Conservation (phyloP, 1,140 invertebrate genomes). For the Rhopalosiphum maidis region DNA sequence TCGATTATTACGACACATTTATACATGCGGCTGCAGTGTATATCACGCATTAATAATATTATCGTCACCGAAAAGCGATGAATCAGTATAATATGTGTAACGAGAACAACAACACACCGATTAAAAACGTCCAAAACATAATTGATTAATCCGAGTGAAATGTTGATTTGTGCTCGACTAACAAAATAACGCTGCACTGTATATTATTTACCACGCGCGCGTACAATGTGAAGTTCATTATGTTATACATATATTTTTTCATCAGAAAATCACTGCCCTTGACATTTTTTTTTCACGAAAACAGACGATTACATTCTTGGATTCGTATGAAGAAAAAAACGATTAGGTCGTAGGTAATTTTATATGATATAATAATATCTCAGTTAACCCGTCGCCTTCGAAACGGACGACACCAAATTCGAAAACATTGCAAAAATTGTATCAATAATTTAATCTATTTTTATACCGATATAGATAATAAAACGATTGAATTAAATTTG, state of each 20-base stretch:
- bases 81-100: constrained; percentile 33
- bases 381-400: not conserved
- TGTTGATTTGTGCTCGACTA: constrained; percentile 13
- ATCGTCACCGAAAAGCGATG: constrained; percentile 39
- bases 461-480: not conserved
- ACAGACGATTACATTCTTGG: constrained; percentile 22
- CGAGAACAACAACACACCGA: constrained; percentile 39
- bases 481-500: not conserved
- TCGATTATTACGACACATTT: constrained; percentile 1
- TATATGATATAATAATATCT: not conserved
- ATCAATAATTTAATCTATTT: constrained; percentile 25
- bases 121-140: constrained; percentile 47
- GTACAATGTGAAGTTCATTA: constrained; percentile 4
- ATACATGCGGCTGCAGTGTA: not conserved
- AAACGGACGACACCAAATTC: not conserved
- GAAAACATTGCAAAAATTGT: not conserved
- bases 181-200: constrained; percentile 23
- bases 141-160: constrained; percentile 38
- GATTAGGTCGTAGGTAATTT: constrained; percentile 33
- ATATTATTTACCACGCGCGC: not conserved
- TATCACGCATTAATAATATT: not conserved
- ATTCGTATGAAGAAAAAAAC: not conserved
- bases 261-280: constrained; percentile 7
- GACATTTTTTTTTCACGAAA: constrained; percentile 26
- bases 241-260: not conserved